Evolutionary conservation across 2,797 vertebrate species (phyloP), one percentile per base, ranked within the genome.

Genomic region (Emydoidea blandingii): DNA sequence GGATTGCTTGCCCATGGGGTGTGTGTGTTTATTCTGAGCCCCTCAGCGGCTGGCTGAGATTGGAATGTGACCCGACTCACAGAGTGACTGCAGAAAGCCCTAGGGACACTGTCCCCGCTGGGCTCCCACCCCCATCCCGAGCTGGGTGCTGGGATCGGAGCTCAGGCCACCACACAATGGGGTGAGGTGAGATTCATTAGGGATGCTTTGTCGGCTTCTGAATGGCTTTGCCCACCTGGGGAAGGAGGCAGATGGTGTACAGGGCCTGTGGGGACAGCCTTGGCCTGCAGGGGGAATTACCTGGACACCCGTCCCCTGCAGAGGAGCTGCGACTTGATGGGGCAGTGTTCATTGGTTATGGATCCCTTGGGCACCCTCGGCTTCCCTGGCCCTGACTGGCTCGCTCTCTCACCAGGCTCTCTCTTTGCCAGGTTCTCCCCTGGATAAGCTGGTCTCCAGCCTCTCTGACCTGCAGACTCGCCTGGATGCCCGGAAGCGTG

Each of bases 391-490:
- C 19, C 62, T n/a, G 16, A n/a, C 34, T 34, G 15, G 76, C 41
- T 49, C 29, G 2, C 14, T 19, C 9, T 8, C 23, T 96, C 53
- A 62, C n/a, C 21, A 0, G 0, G 2, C 89, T 74, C 62, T 76
- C 49, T 68, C 4, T 0, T 27, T 6, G 1, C 21, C 95, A 98
- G 98, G 97, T 14, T 98, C 98, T 0, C 97, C 97, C 2, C 93
- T 98, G 94, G 98, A 98, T 49, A 97, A 97, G 87, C 87, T 98
- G 90, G 96, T 98, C 2, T 98, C 97, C 84, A 98, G 98, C 82
- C 81, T 98, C 74, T 96, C 98, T 1, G 98, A 98, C 88, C 95
- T 98, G 85, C 97, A 97, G 0, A 50, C 96, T 62, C 97, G 98
- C 56, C 95, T 98, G 27, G 97, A 97, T 0, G 91, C 98, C 72